A percentile compares a stretch with the other conserved stretches of the same genome.
phyloP scores from a whole-genome alignment of 2,113 vertebrate species.

The Prunella himalayana region DNA sequence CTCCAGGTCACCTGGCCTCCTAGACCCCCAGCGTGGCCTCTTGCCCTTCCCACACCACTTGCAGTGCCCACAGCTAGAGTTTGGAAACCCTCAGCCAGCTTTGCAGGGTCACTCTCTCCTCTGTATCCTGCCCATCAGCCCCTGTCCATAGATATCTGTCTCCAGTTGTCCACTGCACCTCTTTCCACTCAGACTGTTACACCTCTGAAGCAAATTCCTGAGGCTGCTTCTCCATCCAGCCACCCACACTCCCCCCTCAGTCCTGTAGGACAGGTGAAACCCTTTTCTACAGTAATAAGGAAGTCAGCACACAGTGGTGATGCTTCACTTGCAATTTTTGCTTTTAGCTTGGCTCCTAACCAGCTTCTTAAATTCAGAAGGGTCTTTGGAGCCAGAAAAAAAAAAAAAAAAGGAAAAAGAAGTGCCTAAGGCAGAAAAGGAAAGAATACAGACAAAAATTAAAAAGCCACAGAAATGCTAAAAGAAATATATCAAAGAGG shows the following conservation, averaged over 20 bases:
- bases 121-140: background rate
- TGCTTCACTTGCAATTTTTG: background rate
- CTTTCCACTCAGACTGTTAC: background rate
- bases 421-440: background rate
- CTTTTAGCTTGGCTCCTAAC: background rate
- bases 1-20: background rate
- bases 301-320: background rate
- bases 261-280: background rate
- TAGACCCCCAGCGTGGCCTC: background rate
- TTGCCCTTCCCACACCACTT: background rate
- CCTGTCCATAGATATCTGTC: background rate
- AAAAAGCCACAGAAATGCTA: constrained; percentile 38
- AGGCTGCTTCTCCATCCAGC: background rate
- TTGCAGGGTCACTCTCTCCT: background rate
- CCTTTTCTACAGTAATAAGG: background rate
- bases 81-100: background rate
- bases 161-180: background rate
- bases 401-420: background rate
- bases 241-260: background rate
- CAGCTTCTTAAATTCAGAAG: background rate
- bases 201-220: background rate
- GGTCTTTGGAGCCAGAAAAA: background rate
- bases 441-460: constrained; percentile 12
- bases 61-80: background rate
- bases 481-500: constrained; percentile 43